These are phyloP conservation scores for Idaea straminata DNA, from an alignment of 2,888 invertebrate species.

Conservation along the genomic window DNA sequence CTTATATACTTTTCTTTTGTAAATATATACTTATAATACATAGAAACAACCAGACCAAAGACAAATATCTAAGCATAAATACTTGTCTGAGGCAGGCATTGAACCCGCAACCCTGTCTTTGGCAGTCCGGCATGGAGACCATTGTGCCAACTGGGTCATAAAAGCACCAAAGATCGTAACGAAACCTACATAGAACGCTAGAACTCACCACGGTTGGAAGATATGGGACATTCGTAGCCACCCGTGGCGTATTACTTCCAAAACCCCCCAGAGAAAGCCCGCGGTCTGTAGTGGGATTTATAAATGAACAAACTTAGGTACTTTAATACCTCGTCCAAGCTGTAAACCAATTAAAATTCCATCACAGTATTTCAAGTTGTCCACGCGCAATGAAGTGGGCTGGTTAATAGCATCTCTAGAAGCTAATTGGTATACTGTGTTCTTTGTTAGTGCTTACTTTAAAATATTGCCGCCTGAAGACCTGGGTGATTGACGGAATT, in stretches of 20 bases:
- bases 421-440: constrained; percentile 39
- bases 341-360: constrained; percentile 34
- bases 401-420: constrained; percentile 29
- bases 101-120: too few relatives aligned
- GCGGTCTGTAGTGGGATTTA: not conserved
- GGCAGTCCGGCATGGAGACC: too few relatives aligned
- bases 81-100: too few relatives aligned
- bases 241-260: not conserved
- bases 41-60: too few relatives aligned
- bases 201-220: too few relatives aligned
- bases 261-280: not conserved
- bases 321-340: not conserved
- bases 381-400: constrained; percentile 33
- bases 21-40: too few relatives aligned
- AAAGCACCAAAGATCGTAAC: too few relatives aligned
- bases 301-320: not conserved
- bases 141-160: too few relatives aligned
- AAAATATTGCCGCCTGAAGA: constrained; percentile 35
- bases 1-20: too few relatives aligned
- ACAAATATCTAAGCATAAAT: too few relatives aligned
- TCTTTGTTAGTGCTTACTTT: constrained; percentile 28
- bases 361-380: constrained; percentile 38
- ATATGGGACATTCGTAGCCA: too few relatives aligned
- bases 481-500: not conserved
- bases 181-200: too few relatives aligned